Percentiles rank a stretch among this genome's conserved stretches.
Evolutionary conservation across 2,888 invertebrate genomes (phyloP).

Genomic region (Metellina segmentata): DNA sequence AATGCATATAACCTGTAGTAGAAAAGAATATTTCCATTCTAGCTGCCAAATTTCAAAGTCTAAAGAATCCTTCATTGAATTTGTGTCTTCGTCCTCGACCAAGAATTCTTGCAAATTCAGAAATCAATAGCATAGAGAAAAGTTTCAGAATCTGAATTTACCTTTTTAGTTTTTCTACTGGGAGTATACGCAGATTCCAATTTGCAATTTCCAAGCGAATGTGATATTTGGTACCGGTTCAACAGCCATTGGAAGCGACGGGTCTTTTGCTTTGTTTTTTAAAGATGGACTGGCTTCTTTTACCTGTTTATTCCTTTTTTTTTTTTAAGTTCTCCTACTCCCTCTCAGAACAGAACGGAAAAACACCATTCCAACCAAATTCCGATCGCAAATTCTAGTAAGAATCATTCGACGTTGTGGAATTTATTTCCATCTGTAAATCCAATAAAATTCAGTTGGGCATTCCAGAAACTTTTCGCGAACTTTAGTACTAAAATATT

Average conservation of each 20-base stretch:
- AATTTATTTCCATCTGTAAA: not conserved
- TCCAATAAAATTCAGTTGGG: not conserved
- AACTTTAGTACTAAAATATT: too few relatives aligned
- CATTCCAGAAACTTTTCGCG: not conserved
- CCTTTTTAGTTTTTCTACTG: not conserved
- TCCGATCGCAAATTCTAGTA: not conserved
- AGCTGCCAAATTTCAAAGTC: too few relatives aligned
- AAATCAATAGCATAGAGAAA: not conserved
- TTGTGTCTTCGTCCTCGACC: too few relatives aligned
- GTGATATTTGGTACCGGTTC: not conserved
- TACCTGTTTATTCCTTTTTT: not conserved
- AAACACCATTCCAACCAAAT: not conserved
- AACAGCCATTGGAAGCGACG: not conserved
- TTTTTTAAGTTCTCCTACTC: not conserved
- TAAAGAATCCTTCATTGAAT: not conserved
- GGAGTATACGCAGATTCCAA: slow-evolving; percentile 15
- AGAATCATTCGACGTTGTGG: not conserved
- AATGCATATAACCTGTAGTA: too few relatives aligned
- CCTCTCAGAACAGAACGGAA: not conserved
- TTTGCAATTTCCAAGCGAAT: not conserved
- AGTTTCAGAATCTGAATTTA: not conserved
- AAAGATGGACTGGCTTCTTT: slow-evolving; percentile 16
- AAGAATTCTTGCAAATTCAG: not conserved
- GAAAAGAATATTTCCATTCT: too few relatives aligned
- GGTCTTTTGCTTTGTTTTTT: not conserved